Base-by-base conservation (phyloP, 2,888 invertebrate genomes). In the Platycnemis pennipes region DNA sequence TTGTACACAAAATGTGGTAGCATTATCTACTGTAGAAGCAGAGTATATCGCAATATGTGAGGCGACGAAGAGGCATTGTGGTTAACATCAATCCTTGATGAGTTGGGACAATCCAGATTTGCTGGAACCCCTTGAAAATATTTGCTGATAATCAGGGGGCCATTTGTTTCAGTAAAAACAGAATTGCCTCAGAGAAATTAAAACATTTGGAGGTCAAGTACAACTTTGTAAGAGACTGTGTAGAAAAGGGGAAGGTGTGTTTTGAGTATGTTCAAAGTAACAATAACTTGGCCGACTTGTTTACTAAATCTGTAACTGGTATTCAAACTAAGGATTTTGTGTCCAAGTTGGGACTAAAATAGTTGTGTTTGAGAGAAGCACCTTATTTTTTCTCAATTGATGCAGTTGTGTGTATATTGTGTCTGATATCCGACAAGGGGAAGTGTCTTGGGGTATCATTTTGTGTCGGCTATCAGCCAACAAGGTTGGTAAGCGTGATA, bases 191-290 rank as follows among this genome's bases (percentile, higher is more conserved):
- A 19, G 11, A 56, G 56, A 56, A 11, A 56, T 56, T 56, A 42
- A 69, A 87, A 16, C 63, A 94, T 31, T 26, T 31, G 95, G 53
- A 85, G 77, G 88, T 26, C 53, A 87, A 19, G 69, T 37, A 22
- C 69, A 31, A 56, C 46, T 94, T 95, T 94, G 56, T 56, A 56
- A 56, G 56, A 13, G 56, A 56, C 4, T 56, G 56, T 56, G 56
- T 56, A 19, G 56, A 56, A 56, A 56, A 56, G 19, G 56, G 56
- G 19, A 56, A 56, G 56, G 56, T 56, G 56, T 13, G 3, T 56
- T 56, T 56, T 56, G 56, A 56, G 56, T 56, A 56, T 56, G 56
- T 56, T 13, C 56, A 56, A 56, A 56, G 56, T 56, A 56, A 56
- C 19, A 56, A 56, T 56, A 56, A 19, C 56, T 56, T 56, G 56